phyloP scores from a whole-genome alignment of 2,797 vertebrate species.

The Carduelis carduelis region DNA sequence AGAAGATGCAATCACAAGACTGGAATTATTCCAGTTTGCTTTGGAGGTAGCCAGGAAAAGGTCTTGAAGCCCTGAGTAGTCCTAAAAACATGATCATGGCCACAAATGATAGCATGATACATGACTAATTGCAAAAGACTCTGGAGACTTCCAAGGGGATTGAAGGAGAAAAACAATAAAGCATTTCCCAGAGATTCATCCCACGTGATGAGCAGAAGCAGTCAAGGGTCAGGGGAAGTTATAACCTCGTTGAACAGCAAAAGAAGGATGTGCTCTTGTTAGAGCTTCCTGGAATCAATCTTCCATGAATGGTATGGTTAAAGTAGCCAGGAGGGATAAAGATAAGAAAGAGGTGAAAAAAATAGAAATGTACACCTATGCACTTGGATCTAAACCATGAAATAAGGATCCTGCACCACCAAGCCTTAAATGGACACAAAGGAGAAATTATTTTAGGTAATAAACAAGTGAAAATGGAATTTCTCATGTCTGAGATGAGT shows the following conservation, averaged over 20 bases:
- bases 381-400: background rate
- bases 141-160: background rate
- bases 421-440: background rate
- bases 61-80: background rate
- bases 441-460: background rate
- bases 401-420: background rate
- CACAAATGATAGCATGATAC: background rate
- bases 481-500: background rate
- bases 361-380: background rate
- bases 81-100: background rate
- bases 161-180: conserved; percentile 28
- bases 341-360: background rate
- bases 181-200: background rate
- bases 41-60: background rate
- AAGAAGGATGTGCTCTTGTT: background rate
- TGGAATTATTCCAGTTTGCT: background rate
- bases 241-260: background rate
- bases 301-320: background rate
- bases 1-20: background rate
- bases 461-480: background rate
- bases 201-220: background rate
- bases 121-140: background rate
- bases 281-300: conserved; percentile 47
- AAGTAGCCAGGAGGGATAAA: background rate
- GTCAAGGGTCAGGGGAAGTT: conserved; percentile 14